phyloP scores from a whole-genome alignment of 2,888 invertebrate species.

The Nemoura dubitans region DNA sequence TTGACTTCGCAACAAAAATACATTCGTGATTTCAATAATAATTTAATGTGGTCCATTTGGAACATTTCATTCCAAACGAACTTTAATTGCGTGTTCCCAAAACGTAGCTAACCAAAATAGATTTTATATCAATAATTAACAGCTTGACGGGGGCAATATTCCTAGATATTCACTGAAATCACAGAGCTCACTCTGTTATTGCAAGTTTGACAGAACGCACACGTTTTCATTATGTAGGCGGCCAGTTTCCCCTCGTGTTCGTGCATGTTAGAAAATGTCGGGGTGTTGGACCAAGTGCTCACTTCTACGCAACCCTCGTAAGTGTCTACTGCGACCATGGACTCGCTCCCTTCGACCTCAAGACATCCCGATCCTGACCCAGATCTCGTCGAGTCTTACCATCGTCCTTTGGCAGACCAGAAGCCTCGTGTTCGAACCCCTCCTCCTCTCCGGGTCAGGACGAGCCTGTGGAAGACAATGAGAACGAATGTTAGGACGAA shows the following conservation, averaged over 20 bases:
- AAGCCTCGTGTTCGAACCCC: constrained; percentile 26
- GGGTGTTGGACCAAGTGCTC: neutral
- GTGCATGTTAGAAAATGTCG: neutral
- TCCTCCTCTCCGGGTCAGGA: neutral
- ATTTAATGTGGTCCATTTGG: constrained; percentile 12
- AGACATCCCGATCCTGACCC: constrained; percentile 19
- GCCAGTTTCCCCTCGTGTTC: neutral
- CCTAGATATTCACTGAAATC: neutral
- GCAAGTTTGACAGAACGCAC: neutral
- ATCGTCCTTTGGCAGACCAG: constrained; percentile 17
- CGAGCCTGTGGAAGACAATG: constrained; percentile 29
- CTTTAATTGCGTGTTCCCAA: neutral
- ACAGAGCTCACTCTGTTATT: neutral
- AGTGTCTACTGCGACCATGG: neutral
- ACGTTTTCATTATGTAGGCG: neutral
- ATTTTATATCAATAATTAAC: constrained; percentile 27
- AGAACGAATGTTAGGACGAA: constrained; percentile 13
- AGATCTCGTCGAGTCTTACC: constrained; percentile 1
- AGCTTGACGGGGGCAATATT: neutral
- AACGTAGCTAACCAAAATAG: neutral
- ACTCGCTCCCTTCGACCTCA: neutral
- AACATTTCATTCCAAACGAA: neutral
- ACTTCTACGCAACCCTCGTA: neutral
- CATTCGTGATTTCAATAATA: neutral
- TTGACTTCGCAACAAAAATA: neutral